Evolutionary conservation across 2,113 vertebrate genomes (phyloP).

Genomic region (Microcebus lehilahytsara): DNA sequence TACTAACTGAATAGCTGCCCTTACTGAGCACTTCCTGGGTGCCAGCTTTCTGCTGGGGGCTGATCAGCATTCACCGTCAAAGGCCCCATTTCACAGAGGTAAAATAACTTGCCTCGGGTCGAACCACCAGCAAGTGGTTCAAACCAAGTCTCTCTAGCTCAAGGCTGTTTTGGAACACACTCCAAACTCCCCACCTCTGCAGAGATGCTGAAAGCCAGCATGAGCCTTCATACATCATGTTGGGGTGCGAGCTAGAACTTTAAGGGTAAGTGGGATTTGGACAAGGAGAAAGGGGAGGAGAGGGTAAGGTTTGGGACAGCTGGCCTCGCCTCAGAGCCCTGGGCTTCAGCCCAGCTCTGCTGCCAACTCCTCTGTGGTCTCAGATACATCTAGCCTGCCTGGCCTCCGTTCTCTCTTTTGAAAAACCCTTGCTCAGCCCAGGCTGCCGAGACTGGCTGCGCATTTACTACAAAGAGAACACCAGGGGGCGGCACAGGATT

Average conservation of each 20-base stretch:
- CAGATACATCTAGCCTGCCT: too few species aligned
- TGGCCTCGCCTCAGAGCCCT: background rate
- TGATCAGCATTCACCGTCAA: background rate
- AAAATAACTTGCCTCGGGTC: background rate
- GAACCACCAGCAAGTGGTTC: background rate
- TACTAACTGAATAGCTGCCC: background rate
- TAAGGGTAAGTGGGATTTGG: background rate
- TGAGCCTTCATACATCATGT: background rate
- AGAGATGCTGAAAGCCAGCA: background rate
- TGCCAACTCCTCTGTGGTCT: background rate
- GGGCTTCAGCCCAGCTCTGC: background rate
- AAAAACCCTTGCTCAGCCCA: background rate
- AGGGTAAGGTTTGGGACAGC: background rate
- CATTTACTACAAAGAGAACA: background rate
- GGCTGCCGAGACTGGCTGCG: background rate
- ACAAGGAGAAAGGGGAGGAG: background rate
- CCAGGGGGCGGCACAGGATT: conserved; percentile 56
- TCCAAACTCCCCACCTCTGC: background rate
- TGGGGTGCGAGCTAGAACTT: background rate
- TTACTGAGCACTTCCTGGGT: background rate
- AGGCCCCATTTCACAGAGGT: background rate
- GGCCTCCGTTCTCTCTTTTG: background rate
- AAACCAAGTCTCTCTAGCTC: background rate
- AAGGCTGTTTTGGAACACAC: background rate
- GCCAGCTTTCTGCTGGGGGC: background rate